Evolutionary conservation across 2,888 invertebrate species (phyloP), one percentile per base, ranked within the genome.

Genomic region (Lasioglossum villosulum): DNA sequence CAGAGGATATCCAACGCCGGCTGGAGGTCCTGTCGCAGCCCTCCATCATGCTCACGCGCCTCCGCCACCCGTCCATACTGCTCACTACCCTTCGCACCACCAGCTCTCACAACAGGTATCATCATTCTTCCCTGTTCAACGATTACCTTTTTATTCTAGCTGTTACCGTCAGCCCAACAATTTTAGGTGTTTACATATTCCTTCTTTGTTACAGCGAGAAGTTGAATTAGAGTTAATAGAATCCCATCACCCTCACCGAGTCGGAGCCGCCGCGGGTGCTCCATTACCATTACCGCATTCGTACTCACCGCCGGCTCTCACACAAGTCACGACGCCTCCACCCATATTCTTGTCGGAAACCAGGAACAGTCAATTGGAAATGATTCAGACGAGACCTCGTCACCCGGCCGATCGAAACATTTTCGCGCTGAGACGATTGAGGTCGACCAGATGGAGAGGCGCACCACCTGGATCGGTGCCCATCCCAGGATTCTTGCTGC

Each of bases 401-500:
- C 94, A 78, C 92, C 93, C 92, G 90, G 91, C 90, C 93, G 89
- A 93, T 93, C 93, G 95, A 92, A 59, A 27, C 27, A 30, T 66
- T 93, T 95, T 93, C 95, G 95, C 92, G 95, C 95, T 89, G 94
- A 96, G 91, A 95, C 96, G 92, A 95, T 96, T 92, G 95, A 96
- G 95, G 95, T 95, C 92, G 95, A 96, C 78, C 89, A 96, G 95
- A 92, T 96, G 95, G 95, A 95, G 94, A 90, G 95, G 90, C 94
- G 95, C 96, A 83, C 92, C 94, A 70, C 92, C 95, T n/a, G 91
- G 96, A 92, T 89, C 96, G 93, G 92, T 80, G 90, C 94, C 80
- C 97, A 97, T 63, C 95, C 97, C 97, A 83, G 97, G 97, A 93
- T 97, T 98, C 96, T 96, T 98, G 94, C 96, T 98, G 83, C 98